Percentiles rank a stretch among this genome's conserved stretches.
Evolutionary conservation across 2,888 invertebrate species (phyloP).

Genomic region (Baccha elongata): DNA sequence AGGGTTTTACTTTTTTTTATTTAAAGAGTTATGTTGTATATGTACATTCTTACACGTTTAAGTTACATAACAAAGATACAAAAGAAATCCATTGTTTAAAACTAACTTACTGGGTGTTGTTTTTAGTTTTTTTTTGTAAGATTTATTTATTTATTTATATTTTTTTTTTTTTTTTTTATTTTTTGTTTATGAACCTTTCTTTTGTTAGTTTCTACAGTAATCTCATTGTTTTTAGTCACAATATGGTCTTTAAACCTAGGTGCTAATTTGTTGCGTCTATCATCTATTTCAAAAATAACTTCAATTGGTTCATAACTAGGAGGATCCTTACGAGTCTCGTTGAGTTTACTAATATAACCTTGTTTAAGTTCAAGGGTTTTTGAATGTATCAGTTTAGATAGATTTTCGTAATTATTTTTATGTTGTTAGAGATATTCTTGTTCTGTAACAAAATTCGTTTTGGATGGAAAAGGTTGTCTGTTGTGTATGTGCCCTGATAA

Average conservation of each 20-base stretch:
- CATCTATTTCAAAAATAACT: conserved; percentile 4
- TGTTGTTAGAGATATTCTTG: conserved; percentile 44
- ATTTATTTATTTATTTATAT: too few relatives aligned
- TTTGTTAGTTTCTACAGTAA: conserved; percentile 1
- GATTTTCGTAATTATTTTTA: conserved; percentile 13
- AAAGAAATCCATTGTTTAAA: background rate
- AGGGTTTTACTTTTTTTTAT: too few relatives aligned
- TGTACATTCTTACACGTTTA: background rate
- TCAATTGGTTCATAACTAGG: background rate
- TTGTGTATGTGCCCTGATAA: conserved; percentile 41
- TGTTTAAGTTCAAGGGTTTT: conserved; percentile 9
- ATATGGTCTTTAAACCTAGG: too few relatives aligned
- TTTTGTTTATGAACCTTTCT: too few relatives aligned
- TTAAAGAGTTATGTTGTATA: background rate
- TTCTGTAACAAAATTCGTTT: background rate
- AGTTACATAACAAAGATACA: background rate
- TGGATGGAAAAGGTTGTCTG: conserved; percentile 5
- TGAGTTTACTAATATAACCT: conserved; percentile 30
- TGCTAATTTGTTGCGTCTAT: conserved; percentile 12
- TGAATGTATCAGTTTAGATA: conserved; percentile 11
- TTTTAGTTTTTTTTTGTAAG: background rate
- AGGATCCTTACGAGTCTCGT: too few relatives aligned
- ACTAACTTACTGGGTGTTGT: background rate
- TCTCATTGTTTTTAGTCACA: background rate
- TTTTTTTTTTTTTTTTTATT: too few relatives aligned